Percentiles rank a stretch among this genome's conserved stretches.
Evolutionary conservation across 2,113 vertebrate species (phyloP).

Genomic region (Sminthopsis crassicaudata): DNA sequence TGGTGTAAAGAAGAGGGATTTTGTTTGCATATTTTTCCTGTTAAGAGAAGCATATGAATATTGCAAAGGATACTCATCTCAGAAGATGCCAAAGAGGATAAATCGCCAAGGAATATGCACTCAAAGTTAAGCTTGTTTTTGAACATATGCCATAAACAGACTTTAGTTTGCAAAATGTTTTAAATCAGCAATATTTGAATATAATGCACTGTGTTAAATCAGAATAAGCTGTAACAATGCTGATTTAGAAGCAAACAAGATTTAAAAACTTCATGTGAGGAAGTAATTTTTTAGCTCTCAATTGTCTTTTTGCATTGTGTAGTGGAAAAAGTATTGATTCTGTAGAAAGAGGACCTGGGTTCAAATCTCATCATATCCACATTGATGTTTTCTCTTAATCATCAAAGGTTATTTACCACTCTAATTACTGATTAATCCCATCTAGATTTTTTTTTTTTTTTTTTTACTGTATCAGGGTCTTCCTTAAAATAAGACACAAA

Average conservation of each 20-base stretch:
- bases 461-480: background rate
- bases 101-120: background rate
- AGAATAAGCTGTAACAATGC: slow-evolving; percentile 6
- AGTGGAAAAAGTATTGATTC: background rate
- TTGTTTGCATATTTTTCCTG: background rate
- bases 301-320: background rate
- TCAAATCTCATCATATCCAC: background rate
- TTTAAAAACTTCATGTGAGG: slow-evolving; percentile 48
- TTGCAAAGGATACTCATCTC: slow-evolving; percentile 25
- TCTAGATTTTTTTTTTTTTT: background rate
- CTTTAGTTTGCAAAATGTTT: slow-evolving; percentile 6
- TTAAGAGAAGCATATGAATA: slow-evolving; percentile 46
- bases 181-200: slow-evolving; percentile 10
- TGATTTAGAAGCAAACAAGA: slow-evolving; percentile 36
- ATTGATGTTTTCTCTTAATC: background rate
- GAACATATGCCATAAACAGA: background rate
- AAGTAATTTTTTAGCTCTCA: background rate
- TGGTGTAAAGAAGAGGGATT: background rate
- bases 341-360: background rate
- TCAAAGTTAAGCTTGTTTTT: slow-evolving; percentile 40
- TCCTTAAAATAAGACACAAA: background rate
- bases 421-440: background rate
- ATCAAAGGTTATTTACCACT: background rate
- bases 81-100: background rate
- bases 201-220: background rate